Percentiles rank a stretch among this genome's conserved stretches.
Evolutionary conservation across 2,797 vertebrate genomes (phyloP).

Genomic region (Limosa lapponica): DNA sequence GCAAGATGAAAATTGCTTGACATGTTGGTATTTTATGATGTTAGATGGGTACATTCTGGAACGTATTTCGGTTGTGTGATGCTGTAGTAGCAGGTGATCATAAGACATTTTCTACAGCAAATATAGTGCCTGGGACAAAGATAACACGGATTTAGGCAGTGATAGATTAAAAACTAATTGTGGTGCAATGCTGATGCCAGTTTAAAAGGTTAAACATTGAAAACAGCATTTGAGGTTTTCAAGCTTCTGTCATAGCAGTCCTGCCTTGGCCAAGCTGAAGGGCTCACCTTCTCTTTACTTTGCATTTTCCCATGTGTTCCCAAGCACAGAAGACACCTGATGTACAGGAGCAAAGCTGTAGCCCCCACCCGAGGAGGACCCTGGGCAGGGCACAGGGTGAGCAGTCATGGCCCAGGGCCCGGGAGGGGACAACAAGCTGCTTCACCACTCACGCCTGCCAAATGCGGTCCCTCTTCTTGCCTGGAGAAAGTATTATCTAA

Average conservation of each 20-base stretch:
- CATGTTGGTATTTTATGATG: background rate
- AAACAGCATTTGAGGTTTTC: background rate
- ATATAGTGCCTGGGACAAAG: background rate
- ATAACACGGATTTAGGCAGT: background rate
- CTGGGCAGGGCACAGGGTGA: background rate
- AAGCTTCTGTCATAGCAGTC: background rate
- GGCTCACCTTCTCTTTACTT: background rate
- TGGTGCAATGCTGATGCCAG: background rate
- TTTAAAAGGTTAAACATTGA: slow-evolving; percentile 35
- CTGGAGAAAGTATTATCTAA: background rate
- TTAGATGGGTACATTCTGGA: background rate
- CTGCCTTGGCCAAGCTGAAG: background rate
- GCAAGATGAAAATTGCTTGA: background rate
- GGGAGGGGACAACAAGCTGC: background rate
- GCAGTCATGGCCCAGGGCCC: background rate
- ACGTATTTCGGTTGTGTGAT: background rate
- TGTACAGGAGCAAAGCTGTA: background rate
- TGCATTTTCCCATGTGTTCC: background rate
- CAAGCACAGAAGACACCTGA: background rate
- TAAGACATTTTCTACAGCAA: slow-evolving; percentile 6
- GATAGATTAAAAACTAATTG: slow-evolving; percentile 33
- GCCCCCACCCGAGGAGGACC: background rate
- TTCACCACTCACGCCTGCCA: background rate
- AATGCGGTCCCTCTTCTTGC: background rate
- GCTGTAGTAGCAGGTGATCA: background rate